Conservation (phyloP, 2,113 vertebrate genomes). For the Pagrus major region DNA sequence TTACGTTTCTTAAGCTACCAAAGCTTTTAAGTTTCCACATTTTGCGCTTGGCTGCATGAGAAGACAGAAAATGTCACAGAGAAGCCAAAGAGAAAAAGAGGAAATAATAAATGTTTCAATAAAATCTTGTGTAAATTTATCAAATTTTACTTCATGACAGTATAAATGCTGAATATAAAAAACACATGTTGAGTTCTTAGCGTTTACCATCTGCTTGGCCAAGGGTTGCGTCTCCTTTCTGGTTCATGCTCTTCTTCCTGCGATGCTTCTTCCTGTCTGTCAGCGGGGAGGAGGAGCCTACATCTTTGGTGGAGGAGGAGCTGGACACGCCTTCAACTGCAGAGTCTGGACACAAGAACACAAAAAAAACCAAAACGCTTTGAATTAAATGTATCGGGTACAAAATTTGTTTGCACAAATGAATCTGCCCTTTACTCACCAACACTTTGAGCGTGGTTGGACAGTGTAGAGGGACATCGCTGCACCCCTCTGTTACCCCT, state of each 20-base stretch:
- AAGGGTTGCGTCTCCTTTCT: conserved; percentile 88
- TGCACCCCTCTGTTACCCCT: conserved; percentile 85
- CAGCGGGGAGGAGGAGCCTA: conserved; percentile 87
- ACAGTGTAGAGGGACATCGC: conserved; percentile 81
- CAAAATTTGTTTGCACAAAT: not conserved
- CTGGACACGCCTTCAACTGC: conserved; percentile 84
- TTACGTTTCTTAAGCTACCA: conserved; percentile 98
- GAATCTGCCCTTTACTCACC: conserved; percentile 71
- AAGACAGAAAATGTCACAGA: conserved; percentile 53
- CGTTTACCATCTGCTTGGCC: conserved; percentile 92
- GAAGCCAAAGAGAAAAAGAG: conserved; percentile 49
- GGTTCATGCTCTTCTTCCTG: conserved; percentile 91
- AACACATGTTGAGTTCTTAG: not conserved
- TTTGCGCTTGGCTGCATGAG: conserved; percentile 93
- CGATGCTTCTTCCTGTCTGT: conserved; percentile 92
- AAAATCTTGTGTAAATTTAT: not conserved
- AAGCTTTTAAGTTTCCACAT: conserved; percentile 99
- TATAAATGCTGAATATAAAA: not conserved
- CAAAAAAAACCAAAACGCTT: not conserved
- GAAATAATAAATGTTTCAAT: conserved; percentile 8
- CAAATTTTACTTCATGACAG: not conserved
- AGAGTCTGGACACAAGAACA: conserved; percentile 70
- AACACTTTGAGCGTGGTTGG: conserved; percentile 78
- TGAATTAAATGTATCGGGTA: not conserved
- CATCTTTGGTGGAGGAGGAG: conserved; percentile 87